A percentile compares a stretch with the other conserved stretches of the same genome.
Evolutionary conservation across 2,797 vertebrate species (phyloP).

Genomic region (Anguilla obscura): DNA sequence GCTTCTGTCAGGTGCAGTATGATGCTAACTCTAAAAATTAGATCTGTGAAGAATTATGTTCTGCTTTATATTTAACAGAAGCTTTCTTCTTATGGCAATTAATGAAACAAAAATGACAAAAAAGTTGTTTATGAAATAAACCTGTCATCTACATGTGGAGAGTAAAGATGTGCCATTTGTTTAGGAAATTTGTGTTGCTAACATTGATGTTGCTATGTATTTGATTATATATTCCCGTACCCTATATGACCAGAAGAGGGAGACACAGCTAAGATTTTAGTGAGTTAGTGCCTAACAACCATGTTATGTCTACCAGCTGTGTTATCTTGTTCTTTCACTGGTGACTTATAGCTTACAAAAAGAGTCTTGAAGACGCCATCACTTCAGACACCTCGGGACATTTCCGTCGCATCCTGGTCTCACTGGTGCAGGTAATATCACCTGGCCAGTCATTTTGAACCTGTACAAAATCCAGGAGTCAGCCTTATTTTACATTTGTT

Average conservation of each 20-base stretch:
- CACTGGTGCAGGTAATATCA: conserved; percentile 84
- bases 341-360: conserved; percentile 78
- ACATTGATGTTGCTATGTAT: background rate
- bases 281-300: background rate
- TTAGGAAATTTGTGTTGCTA: background rate
- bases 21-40: too few species aligned
- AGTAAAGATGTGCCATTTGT: background rate
- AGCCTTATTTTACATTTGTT: background rate
- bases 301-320: background rate
- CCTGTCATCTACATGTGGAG: background rate
- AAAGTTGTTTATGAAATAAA: background rate
- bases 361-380: conserved; percentile 84
- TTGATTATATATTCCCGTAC: background rate
- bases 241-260: conserved; percentile 28
- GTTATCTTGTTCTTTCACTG: background rate
- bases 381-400: conserved; percentile 90
- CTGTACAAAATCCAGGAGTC: background rate
- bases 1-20: too few species aligned
- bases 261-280: background rate
- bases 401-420: conserved; percentile 90
- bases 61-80: background rate
- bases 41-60: background rate
- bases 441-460: background rate
- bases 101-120: background rate
- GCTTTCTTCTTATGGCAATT: background rate